Conservation (phyloP, 2,888 invertebrate genomes). For the Pristionchus exspectatus region DNA sequence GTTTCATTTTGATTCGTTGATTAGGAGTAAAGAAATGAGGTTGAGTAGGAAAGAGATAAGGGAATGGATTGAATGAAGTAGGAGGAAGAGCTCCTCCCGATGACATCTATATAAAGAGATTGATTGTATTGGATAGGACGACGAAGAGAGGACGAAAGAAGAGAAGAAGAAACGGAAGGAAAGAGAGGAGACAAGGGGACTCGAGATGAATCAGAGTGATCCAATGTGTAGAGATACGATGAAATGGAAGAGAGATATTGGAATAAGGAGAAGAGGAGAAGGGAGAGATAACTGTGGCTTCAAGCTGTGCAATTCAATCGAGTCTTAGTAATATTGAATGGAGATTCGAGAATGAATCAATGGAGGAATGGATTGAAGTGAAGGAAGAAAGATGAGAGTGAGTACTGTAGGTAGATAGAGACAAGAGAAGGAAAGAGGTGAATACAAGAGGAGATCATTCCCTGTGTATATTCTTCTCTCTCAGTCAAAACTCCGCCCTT, state of each 20-base stretch:
- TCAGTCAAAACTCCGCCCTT: constrained; percentile 42
- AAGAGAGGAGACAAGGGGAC: constrained; percentile 6
- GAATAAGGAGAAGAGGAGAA: constrained; percentile 29
- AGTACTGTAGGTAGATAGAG: constrained; percentile 25
- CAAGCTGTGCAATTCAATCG: constrained; percentile 51
- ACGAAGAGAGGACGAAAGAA: constrained; percentile 4
- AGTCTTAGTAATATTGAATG: constrained; percentile 49
- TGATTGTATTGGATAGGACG: constrained; percentile 36
- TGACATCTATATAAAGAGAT: constrained; percentile 56
- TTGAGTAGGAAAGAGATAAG: constrained; percentile 57
- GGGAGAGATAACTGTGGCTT: constrained; percentile 23
- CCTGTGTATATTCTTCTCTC: not conserved
- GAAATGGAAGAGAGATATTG: constrained; percentile 42
- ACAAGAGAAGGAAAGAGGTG: not conserved
- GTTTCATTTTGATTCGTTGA: constrained; percentile 84
- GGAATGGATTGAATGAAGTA: constrained; percentile 59
- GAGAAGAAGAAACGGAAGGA: constrained; percentile 18
- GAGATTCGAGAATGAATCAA: not conserved
- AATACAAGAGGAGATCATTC: constrained; percentile 35
- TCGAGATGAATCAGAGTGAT: constrained; percentile 45
- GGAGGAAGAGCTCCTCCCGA: constrained; percentile 61
- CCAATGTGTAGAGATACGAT: constrained; percentile 35
- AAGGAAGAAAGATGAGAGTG: constrained; percentile 1
- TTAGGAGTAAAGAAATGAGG: constrained; percentile 52
- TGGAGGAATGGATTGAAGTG: not conserved